Base-by-base conservation (phyloP, 2,888 invertebrate genomes). In the Polydrusus tereticollis region DNA sequence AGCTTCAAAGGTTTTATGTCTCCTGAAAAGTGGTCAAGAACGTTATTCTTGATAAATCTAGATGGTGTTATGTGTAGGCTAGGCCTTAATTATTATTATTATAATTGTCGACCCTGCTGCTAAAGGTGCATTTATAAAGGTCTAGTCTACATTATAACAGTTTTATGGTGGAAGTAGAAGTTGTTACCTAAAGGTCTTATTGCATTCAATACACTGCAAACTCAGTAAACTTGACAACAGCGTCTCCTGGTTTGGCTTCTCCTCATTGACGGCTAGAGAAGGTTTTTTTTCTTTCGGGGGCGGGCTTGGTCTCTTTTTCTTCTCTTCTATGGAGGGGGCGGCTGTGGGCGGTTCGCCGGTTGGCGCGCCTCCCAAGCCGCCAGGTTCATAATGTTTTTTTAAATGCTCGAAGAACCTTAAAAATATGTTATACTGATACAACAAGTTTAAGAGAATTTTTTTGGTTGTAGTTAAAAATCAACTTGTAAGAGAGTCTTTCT, bases 331-430 rank as follows among this genome's bases (percentile, higher is more conserved):
- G 29, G 59, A 14, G 5, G 66, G 52, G 0, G 74, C 8, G 20
- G 66, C 43, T 1, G 50, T 50, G 5, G 62, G 18, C 0, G 58
- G 5, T 8, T 21, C 41, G 29, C 43, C n/a, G 16, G 18, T 47
- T 1, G 65, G 58, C 23, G 45, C 12, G 12, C 41, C n/a, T n/a
- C n/a, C 47, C 21, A 36, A 14, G 20, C 77, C 78, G 7, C 77
- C 76, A 0, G 92, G 92, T 82, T 94, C 94, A 83, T 94, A 94
- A 82, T 93, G 94, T 70, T 90, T 89, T 85, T 94, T 95, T 6
- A 96, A 87, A 82, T 96, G 96, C 69, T 94, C 93, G 85, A 93
- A 96, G 86, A 96, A 96, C 81, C 91, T 78, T 38, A 14, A 6
- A 41, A n/a, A 38, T 1, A 38, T 12, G 33, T 33, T 33, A 33